Conservation (phyloP, 2,113 vertebrate species). For the Aegithalos caudatus region DNA sequence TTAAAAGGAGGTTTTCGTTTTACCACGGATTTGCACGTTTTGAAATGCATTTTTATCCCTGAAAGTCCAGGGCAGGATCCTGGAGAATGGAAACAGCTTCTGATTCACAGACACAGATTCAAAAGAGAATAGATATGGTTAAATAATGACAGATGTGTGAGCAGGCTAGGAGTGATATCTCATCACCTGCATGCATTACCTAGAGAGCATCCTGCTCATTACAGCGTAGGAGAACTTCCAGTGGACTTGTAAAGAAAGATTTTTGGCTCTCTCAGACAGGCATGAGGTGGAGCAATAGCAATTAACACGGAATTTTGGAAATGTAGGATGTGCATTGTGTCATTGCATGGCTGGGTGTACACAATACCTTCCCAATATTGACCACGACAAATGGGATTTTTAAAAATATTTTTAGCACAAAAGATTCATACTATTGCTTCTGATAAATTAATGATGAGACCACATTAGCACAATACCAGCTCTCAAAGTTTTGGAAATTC, state of each 20-base stretch:
- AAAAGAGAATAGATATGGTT: not conserved
- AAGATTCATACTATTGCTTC: not conserved
- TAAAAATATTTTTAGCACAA: not conserved
- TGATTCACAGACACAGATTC: constrained; percentile 16
- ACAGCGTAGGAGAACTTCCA: not conserved
- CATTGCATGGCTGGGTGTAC: not conserved
- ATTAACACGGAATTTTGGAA: not conserved
- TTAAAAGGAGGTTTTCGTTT: constrained; percentile 65
- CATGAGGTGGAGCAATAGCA: not conserved
- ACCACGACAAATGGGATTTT: not conserved
- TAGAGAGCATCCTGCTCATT: not conserved
- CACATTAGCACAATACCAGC: not conserved
- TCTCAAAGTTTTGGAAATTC: not conserved
- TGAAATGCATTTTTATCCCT: constrained; percentile 55
- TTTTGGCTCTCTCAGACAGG: not conserved
- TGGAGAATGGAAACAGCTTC: constrained; percentile 17
- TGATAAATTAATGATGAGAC: not conserved
- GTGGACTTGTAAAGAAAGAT: not conserved
- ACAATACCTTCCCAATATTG: not conserved
- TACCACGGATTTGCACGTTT: constrained; percentile 33
- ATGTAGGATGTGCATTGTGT: not conserved
- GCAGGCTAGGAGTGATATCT: not conserved
- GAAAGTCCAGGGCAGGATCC: constrained; percentile 26
- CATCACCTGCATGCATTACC: not conserved
- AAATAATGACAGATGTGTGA: constrained; percentile 12